A percentile compares a stretch with the other conserved stretches of the same genome.
Evolutionary conservation across 2,888 invertebrate genomes (phyloP).

Genomic region (Lepidochrysops patricia): DNA sequence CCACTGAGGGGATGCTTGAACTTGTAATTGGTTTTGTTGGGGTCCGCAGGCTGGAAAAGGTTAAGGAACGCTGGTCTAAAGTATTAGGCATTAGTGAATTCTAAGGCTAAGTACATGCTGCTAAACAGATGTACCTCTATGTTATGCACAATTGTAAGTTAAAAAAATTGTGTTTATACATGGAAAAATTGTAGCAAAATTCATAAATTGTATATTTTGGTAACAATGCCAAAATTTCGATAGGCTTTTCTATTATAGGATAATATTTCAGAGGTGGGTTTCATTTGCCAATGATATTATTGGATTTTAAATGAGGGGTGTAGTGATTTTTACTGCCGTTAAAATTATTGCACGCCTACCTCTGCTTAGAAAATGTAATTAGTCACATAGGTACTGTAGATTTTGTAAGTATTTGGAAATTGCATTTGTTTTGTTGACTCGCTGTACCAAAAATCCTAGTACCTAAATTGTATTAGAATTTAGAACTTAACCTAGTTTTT

Average conservation of each 20-base stretch:
- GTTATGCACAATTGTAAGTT: slow-evolving; percentile 4
- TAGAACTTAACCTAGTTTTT: neutral
- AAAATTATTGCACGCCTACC: slow-evolving; percentile 4
- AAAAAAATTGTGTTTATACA: neutral
- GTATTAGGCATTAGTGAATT: neutral
- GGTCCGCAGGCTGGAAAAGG: no score
- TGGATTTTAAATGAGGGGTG: neutral
- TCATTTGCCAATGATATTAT: neutral
- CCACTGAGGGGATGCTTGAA: no score
- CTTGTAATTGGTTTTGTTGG: no score
- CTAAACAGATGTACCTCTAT: slow-evolving; percentile 16
- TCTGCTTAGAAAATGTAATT: slow-evolving; percentile 22
- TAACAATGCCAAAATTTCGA: neutral
- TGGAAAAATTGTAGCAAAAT: neutral
- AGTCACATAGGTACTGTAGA: slow-evolving; percentile 27
- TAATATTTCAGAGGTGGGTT: neutral
- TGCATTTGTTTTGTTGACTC: slow-evolving; percentile 14
- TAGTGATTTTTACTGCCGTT: neutral
- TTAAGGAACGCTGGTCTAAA: neutral
- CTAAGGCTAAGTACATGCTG: neutral
- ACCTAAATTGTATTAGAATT: neutral
- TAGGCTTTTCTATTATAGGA: slow-evolving; percentile 4
- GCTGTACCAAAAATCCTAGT: neutral
- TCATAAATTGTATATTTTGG: neutral
- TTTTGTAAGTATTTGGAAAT: slow-evolving; percentile 26